Base-by-base conservation (phyloP, 2,113 vertebrate species). In the Raphicerus campestris region DNA sequence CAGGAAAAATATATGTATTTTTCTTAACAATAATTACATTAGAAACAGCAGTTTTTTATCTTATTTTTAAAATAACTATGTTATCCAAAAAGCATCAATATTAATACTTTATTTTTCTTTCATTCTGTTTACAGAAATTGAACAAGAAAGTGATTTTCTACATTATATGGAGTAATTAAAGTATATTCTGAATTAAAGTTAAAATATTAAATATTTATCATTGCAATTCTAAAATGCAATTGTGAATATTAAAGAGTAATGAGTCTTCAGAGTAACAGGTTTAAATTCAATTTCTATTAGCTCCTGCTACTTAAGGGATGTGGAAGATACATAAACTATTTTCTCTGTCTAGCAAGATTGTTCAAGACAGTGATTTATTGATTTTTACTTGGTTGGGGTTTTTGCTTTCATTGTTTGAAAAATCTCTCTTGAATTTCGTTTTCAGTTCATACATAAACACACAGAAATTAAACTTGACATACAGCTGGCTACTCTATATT, bases 161-260 rank as follows among this genome's bases (percentile, higher is more conserved):
- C 24, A 81, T 39, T 56, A 53, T 93, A 47, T 24, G 0, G 1
- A 30, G 8, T 1, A 87, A 97, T 97, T 97, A 97, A 97, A 94
- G 47, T 0, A 0, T 26, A 91, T 16, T 93, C 49, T 91, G 90
- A 97, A 96, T 96, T 93, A 97, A 96, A 96, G 91, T 89, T 91
- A 75, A 39, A 88, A 87, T 97, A 97, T 96, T 80, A 97, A 97
- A 96, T 22, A 24, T 78, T 98, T 96, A 96, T 17, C 7, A 63
- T 5, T 45, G 2, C 16, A 96, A 95, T 96, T 82, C 42, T 95
- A 39, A 97, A 97, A 94, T 5, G 28, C 16, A 97, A 91, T 96
- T 97, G 70, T 70, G 58, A 94, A 93, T 91, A 92, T 91, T 87
- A 97, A 97, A 96, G 45, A 61, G n/a, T 91, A 96, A 77, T n/a